A percentile compares a stretch with the other conserved stretches of the same genome.
Conservation (phyloP, 2,888 invertebrate genomes). For the Aromia moschata region DNA sequence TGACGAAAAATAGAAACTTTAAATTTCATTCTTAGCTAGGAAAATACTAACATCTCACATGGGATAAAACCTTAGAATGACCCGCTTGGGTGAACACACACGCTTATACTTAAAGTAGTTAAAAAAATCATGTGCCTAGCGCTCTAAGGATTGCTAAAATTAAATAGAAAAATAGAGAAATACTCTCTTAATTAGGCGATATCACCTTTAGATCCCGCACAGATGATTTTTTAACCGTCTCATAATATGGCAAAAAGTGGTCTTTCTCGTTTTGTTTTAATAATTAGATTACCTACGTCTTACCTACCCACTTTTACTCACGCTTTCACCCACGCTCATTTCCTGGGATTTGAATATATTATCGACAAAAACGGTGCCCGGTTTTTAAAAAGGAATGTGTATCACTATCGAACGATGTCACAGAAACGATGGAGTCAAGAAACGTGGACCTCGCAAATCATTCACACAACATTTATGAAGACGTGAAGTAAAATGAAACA, state of each 20-base stretch:
- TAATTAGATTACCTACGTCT: constrained; percentile 1
- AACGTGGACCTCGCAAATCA: constrained; percentile 7
- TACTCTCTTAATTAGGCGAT: constrained; percentile 21
- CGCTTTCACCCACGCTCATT: constrained; percentile 5
- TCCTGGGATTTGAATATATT: not conserved
- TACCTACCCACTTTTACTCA: constrained; percentile 2
- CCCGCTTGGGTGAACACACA: constrained; percentile 8
- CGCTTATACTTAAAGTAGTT: constrained; percentile 15
- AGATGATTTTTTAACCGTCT: constrained; percentile 24
- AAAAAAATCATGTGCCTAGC: constrained; percentile 27
- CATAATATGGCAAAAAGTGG: constrained; percentile 24
- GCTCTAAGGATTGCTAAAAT: constrained; percentile 21
- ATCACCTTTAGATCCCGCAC: constrained; percentile 10
- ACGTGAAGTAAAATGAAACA: constrained; percentile 25
- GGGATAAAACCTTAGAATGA: constrained; percentile 5
- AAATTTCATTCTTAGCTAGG: constrained; percentile 26
- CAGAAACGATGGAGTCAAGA: not conserved
- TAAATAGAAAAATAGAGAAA: constrained; percentile 31
- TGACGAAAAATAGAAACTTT: constrained; percentile 32
- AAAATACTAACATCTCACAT: constrained; percentile 29
- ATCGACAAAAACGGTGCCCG: not conserved
- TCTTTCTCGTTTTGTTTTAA: constrained; percentile 5
- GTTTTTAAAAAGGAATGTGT: constrained; percentile 20
- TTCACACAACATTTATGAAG: constrained; percentile 6
- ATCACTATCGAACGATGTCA: not conserved